Percentiles rank a stretch among this genome's conserved stretches.
These are phyloP conservation scores for Lepidurus arcticus DNA, from an alignment of 1,140 invertebrate species.

Conservation along the genomic window DNA sequence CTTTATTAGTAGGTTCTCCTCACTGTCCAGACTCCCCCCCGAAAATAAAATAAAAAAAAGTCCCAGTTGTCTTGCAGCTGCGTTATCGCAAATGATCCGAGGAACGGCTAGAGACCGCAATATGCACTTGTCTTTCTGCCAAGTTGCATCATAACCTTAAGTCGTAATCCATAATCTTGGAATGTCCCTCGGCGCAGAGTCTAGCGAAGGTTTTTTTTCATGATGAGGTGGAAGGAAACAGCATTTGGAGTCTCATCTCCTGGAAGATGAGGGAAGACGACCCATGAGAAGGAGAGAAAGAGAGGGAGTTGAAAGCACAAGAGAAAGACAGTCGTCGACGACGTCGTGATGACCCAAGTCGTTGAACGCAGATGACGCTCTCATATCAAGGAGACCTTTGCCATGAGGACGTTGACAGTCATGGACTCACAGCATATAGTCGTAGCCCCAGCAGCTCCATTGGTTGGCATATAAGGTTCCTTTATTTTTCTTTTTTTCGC, in stretches of 20 bases:
- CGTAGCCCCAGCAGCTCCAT: background rate
- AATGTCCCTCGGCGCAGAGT: background rate
- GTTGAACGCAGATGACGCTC: slow-evolving; percentile 20
- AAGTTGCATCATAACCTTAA: slow-evolving; percentile 19
- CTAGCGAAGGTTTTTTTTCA: background rate
- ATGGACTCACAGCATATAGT: slow-evolving; percentile 2
- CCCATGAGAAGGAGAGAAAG: slow-evolving; percentile 10
- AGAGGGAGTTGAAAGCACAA: slow-evolving; percentile 6
- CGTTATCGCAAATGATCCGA: background rate
- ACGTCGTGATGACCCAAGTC: slow-evolving; percentile 20
- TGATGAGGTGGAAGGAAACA: slow-evolving; percentile 21
- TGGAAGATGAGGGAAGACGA: slow-evolving; percentile 10
- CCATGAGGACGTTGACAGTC: slow-evolving; percentile 20
- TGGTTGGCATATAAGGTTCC: background rate
- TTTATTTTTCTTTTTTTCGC: background rate
- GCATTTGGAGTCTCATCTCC: slow-evolving; percentile 14
- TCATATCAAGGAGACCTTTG: slow-evolving; percentile 16
- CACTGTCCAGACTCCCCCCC: background rate
- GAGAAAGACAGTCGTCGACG: slow-evolving; percentile 20
- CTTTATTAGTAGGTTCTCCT: background rate
- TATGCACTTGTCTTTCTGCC: slow-evolving; percentile 21
- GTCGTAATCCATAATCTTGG: slow-evolving; percentile 18
- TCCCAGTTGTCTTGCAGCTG: background rate
- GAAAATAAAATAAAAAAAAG: background rate
- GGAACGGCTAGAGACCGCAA: background rate